A percentile compares a stretch with the other conserved stretches of the same genome.
phyloP scores from a whole-genome alignment of 2,888 invertebrate species.

The Mythimna impura region DNA sequence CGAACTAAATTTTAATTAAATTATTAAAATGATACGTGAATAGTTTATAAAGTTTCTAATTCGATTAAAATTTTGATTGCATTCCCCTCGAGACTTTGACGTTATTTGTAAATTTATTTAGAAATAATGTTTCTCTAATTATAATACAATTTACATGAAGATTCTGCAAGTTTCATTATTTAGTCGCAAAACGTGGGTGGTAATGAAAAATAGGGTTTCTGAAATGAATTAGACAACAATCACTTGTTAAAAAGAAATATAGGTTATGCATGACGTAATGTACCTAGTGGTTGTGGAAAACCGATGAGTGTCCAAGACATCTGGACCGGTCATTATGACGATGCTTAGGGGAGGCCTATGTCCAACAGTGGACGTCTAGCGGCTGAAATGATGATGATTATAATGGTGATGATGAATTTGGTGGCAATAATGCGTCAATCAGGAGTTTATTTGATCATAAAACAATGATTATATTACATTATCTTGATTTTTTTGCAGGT shows the following conservation, averaged over 20 bases:
- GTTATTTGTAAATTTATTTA: constrained; percentile 23
- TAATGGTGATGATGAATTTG: not conserved
- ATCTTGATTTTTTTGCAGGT: constrained; percentile 64
- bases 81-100: not conserved
- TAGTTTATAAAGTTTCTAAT: constrained; percentile 43
- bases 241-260: not conserved
- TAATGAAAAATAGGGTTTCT: not conserved
- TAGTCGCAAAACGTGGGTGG: not conserved
- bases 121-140: constrained; percentile 1
- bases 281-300: no score
- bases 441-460: not conserved
- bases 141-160: not conserved
- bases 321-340: no score
- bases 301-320: no score
- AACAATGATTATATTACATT: not conserved
- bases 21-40: constrained; percentile 35
- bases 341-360: no score
- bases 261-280: not conserved
- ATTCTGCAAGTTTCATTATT: not conserved
- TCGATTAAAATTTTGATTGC: constrained; percentile 45
- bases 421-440: not conserved
- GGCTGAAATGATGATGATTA: no score
- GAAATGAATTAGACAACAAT: not conserved
- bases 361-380: no score
- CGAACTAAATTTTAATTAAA: constrained; percentile 38